These are phyloP conservation scores for Alentia gelatinosa DNA, from an alignment of 2,888 invertebrate species.

Conservation along the genomic window DNA sequence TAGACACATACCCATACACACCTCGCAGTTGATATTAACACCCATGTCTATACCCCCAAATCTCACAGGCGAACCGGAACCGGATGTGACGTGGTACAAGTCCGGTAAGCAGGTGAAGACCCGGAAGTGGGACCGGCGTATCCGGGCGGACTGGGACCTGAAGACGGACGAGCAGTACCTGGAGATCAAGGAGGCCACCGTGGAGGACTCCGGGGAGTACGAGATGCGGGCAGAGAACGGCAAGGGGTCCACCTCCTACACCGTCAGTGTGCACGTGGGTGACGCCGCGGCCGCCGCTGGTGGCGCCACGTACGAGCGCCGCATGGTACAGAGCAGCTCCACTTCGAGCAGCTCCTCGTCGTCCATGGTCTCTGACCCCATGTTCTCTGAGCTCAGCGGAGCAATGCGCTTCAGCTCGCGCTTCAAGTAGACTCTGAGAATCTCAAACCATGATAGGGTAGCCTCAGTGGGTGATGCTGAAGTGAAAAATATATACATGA, in stretches of 20 bases:
- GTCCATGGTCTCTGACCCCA: background rate
- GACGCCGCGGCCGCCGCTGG: background rate
- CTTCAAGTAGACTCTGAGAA: background rate
- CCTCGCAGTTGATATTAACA: background rate
- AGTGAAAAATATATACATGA: too few species aligned
- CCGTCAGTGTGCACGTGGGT: conserved; percentile 67
- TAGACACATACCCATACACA: too few species aligned
- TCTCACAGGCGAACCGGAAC: conserved; percentile 60
- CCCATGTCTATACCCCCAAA: background rate
- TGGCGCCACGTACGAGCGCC: background rate
- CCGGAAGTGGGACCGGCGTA: conserved; percentile 47
- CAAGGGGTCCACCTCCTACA: conserved; percentile 66
- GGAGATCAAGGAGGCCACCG: conserved; percentile 66
- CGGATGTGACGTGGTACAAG: conserved; percentile 76
- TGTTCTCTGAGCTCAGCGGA: background rate
- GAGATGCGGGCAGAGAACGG: conserved; percentile 70
- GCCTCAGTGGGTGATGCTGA: too few species aligned
- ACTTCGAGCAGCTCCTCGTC: background rate
- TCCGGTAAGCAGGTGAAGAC: conserved; percentile 67
- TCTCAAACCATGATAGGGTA: too few species aligned
- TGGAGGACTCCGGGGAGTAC: conserved; percentile 71
- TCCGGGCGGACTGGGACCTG: conserved; percentile 36
- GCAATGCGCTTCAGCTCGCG: background rate
- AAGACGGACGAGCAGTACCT: conserved; percentile 65
- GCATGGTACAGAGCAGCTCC: background rate